Evolutionary conservation across 2,797 vertebrate species (phyloP), one percentile per base, ranked within the genome.

Genomic region (Anniella stebbinsi): DNA sequence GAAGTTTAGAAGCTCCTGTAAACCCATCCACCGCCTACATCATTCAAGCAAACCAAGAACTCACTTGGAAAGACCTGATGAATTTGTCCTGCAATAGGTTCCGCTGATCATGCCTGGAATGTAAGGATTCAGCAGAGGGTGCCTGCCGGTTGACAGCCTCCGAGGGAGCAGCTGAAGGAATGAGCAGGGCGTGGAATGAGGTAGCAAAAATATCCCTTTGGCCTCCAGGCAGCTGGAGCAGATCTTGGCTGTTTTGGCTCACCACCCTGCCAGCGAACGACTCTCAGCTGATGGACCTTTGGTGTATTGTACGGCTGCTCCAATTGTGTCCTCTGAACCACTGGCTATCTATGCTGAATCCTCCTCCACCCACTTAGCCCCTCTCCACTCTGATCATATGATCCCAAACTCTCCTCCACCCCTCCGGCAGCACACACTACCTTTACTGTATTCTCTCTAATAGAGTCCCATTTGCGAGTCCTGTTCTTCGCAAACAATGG

Each of bases 61-160:
- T 98, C 96, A 98, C 98, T 97, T 97, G 94, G 97, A 98, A 88
- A 98, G 97, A 66, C 92, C 93, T 48, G 96, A 96, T 95, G 97
- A 92, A 95, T 93, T 97, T 92, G 97, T 96, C 95, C 97, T 97
- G 96, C 96, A 97, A 91, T 95, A 93, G 2, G 95, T 95, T 93
- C 97, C 96, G 92, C 96, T 95, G 94, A 97, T 96, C 97, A 98
- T 98, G 96, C 96, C 96, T 92, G 96, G 93, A 92, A 95, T 0
- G 4, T 51, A 76, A 84, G 94, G 94, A 91, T 94, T 92, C 90
- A 92, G 87, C 57, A 25, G 82, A 57, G 5, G 30, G 30, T 70
- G 17, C 63, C 91, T 57, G 83, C 30, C 89, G 91, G 92, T 89
- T 88, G 93, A 96, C 93, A 95, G 95, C 92, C 95, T 92, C 91